Evolutionary conservation across 2,797 vertebrate genomes (phyloP).

Genomic region (Hypotaenidia philippensis): DNA sequence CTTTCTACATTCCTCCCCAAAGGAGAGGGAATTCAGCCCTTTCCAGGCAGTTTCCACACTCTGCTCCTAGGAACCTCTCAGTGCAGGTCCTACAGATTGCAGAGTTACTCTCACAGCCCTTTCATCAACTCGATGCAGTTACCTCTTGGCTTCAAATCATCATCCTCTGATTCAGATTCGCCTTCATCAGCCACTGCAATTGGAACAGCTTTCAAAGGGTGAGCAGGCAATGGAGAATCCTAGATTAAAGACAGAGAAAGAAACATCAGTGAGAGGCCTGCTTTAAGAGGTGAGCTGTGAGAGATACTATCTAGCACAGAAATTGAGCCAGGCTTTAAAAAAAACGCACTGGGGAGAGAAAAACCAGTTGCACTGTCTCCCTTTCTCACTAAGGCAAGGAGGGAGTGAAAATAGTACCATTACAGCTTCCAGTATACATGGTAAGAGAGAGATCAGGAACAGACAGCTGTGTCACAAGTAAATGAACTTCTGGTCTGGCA

Average conservation of each 20-base stretch:
- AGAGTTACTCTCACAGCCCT: background rate
- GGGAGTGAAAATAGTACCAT: background rate
- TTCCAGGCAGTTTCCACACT: background rate
- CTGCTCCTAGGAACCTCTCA: background rate
- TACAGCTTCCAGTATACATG: background rate
- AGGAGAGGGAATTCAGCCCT: background rate
- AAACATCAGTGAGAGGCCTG: background rate
- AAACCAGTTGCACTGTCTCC: background rate
- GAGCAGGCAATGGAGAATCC: constrained; percentile 82
- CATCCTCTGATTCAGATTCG: constrained; percentile 96
- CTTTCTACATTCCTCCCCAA: background rate
- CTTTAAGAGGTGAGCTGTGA: background rate
- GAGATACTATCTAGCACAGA: background rate
- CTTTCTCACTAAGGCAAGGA: background rate
- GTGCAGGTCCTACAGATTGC: background rate
- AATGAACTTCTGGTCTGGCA: background rate
- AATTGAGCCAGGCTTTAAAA: background rate
- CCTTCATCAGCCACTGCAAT: constrained; percentile 97
- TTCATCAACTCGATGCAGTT: background rate
- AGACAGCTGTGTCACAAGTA: background rate
- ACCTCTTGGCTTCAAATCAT: constrained; percentile 98
- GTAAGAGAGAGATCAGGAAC: background rate
- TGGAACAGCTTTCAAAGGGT: constrained; percentile 91
- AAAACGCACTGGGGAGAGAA: background rate
- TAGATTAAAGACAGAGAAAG: constrained; percentile 56